These are phyloP conservation scores for Sebastolobus altivelis DNA, from an alignment of 2,797 vertebrate species.

Conservation along the genomic window DNA sequence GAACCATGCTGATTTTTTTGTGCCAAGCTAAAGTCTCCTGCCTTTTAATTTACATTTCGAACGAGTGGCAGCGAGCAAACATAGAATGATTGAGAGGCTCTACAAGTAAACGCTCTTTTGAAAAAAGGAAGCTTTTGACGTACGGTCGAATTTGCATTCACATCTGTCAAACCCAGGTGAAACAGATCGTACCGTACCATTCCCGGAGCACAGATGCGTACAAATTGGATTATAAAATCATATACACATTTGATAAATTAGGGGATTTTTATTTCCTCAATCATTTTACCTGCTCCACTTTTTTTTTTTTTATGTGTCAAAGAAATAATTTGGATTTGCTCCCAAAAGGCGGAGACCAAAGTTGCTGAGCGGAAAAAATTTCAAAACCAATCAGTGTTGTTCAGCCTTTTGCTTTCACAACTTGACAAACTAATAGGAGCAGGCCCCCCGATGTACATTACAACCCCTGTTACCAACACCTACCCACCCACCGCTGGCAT, in stretches of 20 bases:
- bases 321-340: slow-evolving; percentile 19
- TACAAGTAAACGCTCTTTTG: slow-evolving; percentile 59
- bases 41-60: slow-evolving; percentile 73
- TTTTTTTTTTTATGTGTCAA: slow-evolving; percentile 3
- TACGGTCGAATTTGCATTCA: slow-evolving; percentile 24
- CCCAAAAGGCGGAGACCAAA: slow-evolving; percentile 55
- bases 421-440: slow-evolving; percentile 72
- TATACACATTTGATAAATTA: slow-evolving; percentile 11
- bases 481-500: slow-evolving; percentile 85
- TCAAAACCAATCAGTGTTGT: slow-evolving; percentile 79
- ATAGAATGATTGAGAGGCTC: slow-evolving; percentile 75
- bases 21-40: slow-evolving; percentile 54
- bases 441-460: slow-evolving; percentile 71
- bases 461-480: slow-evolving; percentile 74
- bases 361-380: slow-evolving; percentile 35
- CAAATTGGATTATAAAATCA: slow-evolving; percentile 27
- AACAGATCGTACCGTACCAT: slow-evolving; percentile 14
- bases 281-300: slow-evolving; percentile 63
- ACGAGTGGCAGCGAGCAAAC: slow-evolving; percentile 52
- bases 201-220: slow-evolving; percentile 1
- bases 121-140: slow-evolving; percentile 64
- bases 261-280: slow-evolving; percentile 58
- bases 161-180: slow-evolving; percentile 38
- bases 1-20: slow-evolving; percentile 92
- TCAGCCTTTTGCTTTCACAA: slow-evolving; percentile 86